Conservation (phyloP, 2,888 invertebrate genomes). For the Calameuta pallipes region DNA sequence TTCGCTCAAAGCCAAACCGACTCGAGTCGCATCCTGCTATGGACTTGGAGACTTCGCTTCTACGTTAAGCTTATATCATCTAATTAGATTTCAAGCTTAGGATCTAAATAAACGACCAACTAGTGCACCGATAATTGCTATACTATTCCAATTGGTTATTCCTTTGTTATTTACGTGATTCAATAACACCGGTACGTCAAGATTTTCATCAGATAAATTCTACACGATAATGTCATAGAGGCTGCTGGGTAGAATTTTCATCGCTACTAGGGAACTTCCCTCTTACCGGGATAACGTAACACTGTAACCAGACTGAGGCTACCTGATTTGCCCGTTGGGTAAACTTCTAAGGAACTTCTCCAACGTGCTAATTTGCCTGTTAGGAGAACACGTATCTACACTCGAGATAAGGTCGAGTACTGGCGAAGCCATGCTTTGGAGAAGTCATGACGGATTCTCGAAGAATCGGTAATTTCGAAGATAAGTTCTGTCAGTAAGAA, state of each 20-base stretch:
- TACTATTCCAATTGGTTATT: neutral
- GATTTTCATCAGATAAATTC: neutral
- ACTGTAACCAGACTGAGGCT: neutral
- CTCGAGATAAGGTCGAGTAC: slow-evolving; percentile 44
- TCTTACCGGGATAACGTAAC: neutral
- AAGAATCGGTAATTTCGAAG: neutral
- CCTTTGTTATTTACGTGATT: neutral
- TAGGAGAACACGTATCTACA: slow-evolving; percentile 46
- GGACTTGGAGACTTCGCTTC: slow-evolving; percentile 19
- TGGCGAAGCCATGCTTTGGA: neutral
- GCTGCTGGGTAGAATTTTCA: neutral
- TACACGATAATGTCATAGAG: neutral
- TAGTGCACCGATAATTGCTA: slow-evolving; percentile 21
- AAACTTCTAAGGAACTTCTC: slow-evolving; percentile 59
- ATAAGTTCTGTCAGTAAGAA: neutral
- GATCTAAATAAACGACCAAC: slow-evolving; percentile 54
- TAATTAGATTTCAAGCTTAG: slow-evolving; percentile 52
- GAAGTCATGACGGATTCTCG: neutral
- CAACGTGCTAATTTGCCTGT: slow-evolving; percentile 61
- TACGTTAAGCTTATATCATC: slow-evolving; percentile 51
- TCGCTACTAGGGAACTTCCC: neutral
- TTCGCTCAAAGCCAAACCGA: slow-evolving; percentile 47
- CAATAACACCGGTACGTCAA: neutral
- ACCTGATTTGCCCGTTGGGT: slow-evolving; percentile 12
- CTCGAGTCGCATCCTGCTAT: slow-evolving; percentile 13